Evolutionary conservation across 37 sponge, comb jelly and placozoan genomes (phyloP), one percentile per base, ranked within the genome.

Genomic region (Oopsacas minuta): DNA sequence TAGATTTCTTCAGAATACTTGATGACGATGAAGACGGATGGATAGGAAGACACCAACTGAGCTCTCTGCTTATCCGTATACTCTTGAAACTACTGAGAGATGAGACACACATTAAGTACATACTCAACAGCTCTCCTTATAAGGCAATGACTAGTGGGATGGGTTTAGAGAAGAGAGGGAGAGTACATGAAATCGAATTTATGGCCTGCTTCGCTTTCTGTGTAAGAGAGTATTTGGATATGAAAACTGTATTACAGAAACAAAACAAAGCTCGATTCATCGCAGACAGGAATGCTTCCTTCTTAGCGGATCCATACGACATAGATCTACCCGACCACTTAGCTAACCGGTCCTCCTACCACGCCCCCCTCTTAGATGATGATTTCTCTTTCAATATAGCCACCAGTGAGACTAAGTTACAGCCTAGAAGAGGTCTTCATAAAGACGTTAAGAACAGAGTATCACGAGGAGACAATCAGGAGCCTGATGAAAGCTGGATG

Each of bases 141-240:
- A 61, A 61, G 75, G 75, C 75, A 5, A 61, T 61, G 75, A n/a
- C 75, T 34, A 61, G 75, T 34, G 75, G 75, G 17, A 91, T 86
- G 89, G 93, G 91, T 23, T 30, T 93, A 30, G 86, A 89, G 46
- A 61, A 84, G 10, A 83, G 93, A 36, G 89, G 83, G 10, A 86
- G 87, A 10, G 91, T 93, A 10, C 93, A 93, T 46, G 90, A 90
- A 38, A 87, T 93, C 28, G 93, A 93, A 81, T 93, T 87, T 38
- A 86, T 93, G 0, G 51, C 88, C 35, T 86, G 90, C 0, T 37
- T 93, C 5, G 90, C 93, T 0, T 93, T 90, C 81, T 46, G 89
- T 1, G 89, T 91, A 0, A 82, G 93, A 8, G 93, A 93, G 28
- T 61, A 25, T 34, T 25, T 61, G 75, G 75, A 61, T 34, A 61